Base-by-base conservation (phyloP, 2,797 vertebrate species). In the Poeciliopsis infans region DNA sequence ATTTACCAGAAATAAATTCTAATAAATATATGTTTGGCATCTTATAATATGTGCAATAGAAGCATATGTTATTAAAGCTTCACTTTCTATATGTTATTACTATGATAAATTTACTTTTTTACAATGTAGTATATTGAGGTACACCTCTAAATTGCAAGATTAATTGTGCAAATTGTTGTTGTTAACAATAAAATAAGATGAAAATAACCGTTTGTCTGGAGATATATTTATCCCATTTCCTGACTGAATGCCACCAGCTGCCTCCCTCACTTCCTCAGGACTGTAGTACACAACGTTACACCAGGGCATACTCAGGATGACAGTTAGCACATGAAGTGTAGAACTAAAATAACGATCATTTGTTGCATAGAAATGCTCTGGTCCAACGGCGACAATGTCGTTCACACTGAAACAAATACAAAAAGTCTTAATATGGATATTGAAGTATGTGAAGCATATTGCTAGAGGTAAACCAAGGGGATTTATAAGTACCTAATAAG, bases 221-320 rank as follows among this genome's bases (percentile, higher is more conserved):
- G 98, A 99, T 74, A 95, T 86, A 79, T 97, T 97, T 86, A 99
- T 98, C 72, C 97, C 98, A 57, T 98, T 99, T 69, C 95, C 93
- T 12, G 83, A 85, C 72, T 85, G 49, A 90, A 97, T 95, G 25
- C 96, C 96, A 33, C 77, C 20, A 5, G 97, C 96, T 20, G 95
- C 97, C 78, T 95, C 95, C 90, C 94, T 97, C 74, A 97, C 96
- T 73, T 96, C 95, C 33, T 83, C 88, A 8, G 97, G 97, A 85
- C 97, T 97, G 90, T 97, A 97, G 94, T 96, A 98, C 55, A 97
- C 89, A 57, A 98, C 95, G 0, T 96, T 93, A 82, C 95, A 94
- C 97, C 94, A 97, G 3, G 33, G 43, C 76, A 96, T 84, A 71
- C 91, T 93, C 28, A 97, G 43, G 1, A 96, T 0, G 0, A 7